phyloP scores from a whole-genome alignment of 2,797 vertebrate genomes.

The Platyrinchus mystaceus region DNA sequence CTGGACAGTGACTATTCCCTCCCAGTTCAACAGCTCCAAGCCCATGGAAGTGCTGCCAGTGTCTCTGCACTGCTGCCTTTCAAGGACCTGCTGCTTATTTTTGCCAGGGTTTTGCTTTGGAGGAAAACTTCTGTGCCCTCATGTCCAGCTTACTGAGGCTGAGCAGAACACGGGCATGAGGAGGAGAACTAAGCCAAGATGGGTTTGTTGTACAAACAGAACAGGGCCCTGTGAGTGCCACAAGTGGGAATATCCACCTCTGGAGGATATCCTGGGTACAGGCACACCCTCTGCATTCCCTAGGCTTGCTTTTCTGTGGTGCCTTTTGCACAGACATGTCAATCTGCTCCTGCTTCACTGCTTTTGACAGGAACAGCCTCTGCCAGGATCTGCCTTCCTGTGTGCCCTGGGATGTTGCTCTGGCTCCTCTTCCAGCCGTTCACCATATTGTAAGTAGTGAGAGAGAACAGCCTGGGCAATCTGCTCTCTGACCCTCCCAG shows the following conservation, averaged over 20 bases:
- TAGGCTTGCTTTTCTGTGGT: not conserved
- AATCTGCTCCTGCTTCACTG: not conserved
- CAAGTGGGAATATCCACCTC: not conserved
- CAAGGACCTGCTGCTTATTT: not conserved
- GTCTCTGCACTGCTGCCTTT: not conserved
- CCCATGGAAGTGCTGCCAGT: not conserved
- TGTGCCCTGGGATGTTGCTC: not conserved
- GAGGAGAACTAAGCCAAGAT: not conserved
- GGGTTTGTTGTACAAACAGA: not conserved
- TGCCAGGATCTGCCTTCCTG: not conserved
- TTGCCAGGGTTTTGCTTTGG: not conserved
- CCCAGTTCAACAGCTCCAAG: not conserved
- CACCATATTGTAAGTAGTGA: not conserved
- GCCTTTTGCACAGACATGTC: not conserved
- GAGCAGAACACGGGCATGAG: not conserved
- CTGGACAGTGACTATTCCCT: not conserved
- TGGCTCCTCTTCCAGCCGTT: not conserved
- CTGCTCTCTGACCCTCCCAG: not conserved
- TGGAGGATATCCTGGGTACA: not conserved
- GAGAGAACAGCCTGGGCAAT: not conserved
- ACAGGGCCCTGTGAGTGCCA: not conserved
- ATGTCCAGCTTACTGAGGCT: not conserved
- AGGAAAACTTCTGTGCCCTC: not conserved
- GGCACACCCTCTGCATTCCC: not conserved
- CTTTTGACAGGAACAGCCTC: not conserved